Evolutionary conservation across 2,888 invertebrate species (phyloP).

Genomic region (Acanthopleura granulata): DNA sequence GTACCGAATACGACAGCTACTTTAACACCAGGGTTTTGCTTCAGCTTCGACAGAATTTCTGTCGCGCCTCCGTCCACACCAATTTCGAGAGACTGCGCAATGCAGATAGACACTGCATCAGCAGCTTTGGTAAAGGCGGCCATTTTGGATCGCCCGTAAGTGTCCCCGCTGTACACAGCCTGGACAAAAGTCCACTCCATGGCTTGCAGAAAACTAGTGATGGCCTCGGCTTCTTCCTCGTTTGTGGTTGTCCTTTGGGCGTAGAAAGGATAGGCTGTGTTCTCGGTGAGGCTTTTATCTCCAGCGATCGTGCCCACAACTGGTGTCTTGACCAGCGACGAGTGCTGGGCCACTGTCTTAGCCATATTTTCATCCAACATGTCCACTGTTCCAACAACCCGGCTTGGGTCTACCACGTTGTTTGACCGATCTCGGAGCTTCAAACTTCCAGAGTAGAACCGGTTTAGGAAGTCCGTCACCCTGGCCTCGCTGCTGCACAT

Average conservation of each 20-base stretch:
- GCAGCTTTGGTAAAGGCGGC: slow-evolving; percentile 32
- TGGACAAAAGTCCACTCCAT: slow-evolving; percentile 69
- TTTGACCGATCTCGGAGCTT: slow-evolving; percentile 21
- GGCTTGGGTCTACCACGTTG: slow-evolving; percentile 42
- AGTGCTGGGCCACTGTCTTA: slow-evolving; percentile 62
- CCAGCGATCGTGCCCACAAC: slow-evolving; percentile 65
- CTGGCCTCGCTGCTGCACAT: slow-evolving; percentile 44
- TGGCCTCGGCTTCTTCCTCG: slow-evolving; percentile 47
- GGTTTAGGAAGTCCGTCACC: slow-evolving; percentile 24
- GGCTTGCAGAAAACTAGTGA: slow-evolving; percentile 61
- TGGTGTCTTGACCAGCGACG: slow-evolving; percentile 72
- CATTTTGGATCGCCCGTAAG: slow-evolving; percentile 34
- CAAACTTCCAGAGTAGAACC: background rate
- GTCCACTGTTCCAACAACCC: slow-evolving; percentile 49
- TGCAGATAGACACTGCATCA: slow-evolving; percentile 39
- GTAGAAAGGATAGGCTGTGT: slow-evolving; percentile 46
- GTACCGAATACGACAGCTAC: slow-evolving; percentile 46
- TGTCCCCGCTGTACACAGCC: slow-evolving; percentile 54
- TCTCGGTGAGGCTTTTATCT: slow-evolving; percentile 32
- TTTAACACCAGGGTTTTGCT: slow-evolving; percentile 38
- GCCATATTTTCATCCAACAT: slow-evolving; percentile 38
- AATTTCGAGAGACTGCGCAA: slow-evolving; percentile 40
- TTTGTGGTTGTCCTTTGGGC: slow-evolving; percentile 52
- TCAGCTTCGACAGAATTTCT: slow-evolving; percentile 37
- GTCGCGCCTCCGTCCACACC: slow-evolving; percentile 31